Evolutionary conservation across 2,888 invertebrate genomes (phyloP).

Genomic region (Lingula anatina): DNA sequence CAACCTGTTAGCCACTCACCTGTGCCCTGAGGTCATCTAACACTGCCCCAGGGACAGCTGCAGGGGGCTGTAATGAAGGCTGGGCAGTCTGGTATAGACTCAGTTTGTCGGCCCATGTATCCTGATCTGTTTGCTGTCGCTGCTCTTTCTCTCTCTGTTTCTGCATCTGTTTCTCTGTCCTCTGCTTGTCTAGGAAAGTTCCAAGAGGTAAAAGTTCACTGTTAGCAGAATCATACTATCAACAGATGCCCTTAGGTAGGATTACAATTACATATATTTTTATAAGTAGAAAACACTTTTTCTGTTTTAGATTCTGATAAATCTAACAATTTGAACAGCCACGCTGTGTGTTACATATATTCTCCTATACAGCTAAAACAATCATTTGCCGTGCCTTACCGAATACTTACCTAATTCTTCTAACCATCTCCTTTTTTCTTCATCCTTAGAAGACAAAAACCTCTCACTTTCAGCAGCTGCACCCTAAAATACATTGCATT

Average conservation of each 20-base stretch:
- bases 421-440: conserved; percentile 41
- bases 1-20: no score
- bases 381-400: not conserved
- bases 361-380: no score
- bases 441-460: conserved; percentile 27
- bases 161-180: conserved; percentile 45
- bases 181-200: conserved; percentile 30
- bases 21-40: no score
- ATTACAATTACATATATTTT: no score
- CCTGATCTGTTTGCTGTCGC: conserved; percentile 7
- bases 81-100: conserved; percentile 9
- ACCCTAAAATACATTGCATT: no score
- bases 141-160: conserved; percentile 20
- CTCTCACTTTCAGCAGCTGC: conserved; percentile 17
- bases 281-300: no score
- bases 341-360: no score
- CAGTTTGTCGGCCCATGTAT: conserved; percentile 33
- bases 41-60: no score
- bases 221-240: not conserved
- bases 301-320: no score
- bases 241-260: no score
- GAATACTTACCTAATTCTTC: conserved; percentile 42
- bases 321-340: no score
- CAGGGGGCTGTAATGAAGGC: conserved; percentile 14
- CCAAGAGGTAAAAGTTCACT: not conserved